A percentile compares a stretch with the other conserved stretches of the same genome.
These are phyloP conservation scores for Pyrrhia umbra DNA, from an alignment of 2,888 invertebrate genomes.

Conservation along the genomic window DNA sequence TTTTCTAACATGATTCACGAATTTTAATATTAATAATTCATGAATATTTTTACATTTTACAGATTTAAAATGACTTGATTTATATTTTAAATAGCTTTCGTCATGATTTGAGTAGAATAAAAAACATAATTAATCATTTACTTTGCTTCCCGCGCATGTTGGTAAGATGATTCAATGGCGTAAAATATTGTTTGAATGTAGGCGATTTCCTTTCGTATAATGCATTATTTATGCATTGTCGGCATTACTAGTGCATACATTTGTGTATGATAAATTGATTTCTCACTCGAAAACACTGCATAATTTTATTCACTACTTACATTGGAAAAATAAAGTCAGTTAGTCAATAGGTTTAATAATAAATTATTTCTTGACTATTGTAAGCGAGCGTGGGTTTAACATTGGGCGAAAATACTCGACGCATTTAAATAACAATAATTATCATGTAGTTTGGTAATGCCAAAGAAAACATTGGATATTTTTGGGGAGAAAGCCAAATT, in stretches of 20 bases:
- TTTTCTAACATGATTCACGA: slow-evolving; percentile 17
- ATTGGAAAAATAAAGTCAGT: too few species aligned
- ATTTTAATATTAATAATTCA: slow-evolving; percentile 29
- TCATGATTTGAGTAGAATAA: slow-evolving; percentile 21
- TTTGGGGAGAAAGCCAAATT: slow-evolving; percentile 33
- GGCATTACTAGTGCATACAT: not conserved
- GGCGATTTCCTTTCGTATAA: slow-evolving; percentile 9
- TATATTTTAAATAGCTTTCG: slow-evolving; percentile 20
- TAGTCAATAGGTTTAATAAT: too few species aligned
- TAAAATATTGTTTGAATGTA: slow-evolving; percentile 26
- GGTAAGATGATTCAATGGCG: not conserved
- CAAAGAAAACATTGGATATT: slow-evolving; percentile 21
- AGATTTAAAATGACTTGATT: slow-evolving; percentile 26
- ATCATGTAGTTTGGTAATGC: slow-evolving; percentile 5
- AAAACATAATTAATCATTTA: slow-evolving; percentile 19
- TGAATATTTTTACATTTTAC: not conserved
- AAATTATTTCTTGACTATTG: too few species aligned
- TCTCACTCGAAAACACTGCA: not conserved
- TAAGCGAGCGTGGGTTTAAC: not conserved
- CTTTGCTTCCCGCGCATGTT: not conserved
- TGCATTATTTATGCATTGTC: slow-evolving; percentile 3
- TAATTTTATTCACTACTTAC: too few species aligned
- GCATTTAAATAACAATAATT: slow-evolving; percentile 19
- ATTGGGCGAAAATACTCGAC: not conserved
- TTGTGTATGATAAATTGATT: not conserved